These are phyloP conservation scores for Drosophila niveifrons DNA, from an alignment of 2,888 invertebrate species.

Conservation along the genomic window DNA sequence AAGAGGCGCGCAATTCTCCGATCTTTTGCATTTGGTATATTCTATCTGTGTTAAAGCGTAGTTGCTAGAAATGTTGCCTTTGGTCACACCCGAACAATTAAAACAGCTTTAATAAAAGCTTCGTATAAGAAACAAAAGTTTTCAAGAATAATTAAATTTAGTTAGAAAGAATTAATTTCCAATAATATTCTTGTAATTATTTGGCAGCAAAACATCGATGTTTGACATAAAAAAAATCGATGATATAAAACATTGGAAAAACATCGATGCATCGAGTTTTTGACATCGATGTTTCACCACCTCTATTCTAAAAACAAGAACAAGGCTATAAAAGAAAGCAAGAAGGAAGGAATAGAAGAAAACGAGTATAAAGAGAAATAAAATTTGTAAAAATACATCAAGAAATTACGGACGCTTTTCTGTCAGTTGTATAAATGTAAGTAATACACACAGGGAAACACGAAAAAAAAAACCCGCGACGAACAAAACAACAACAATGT, in stretches of 20 bases:
- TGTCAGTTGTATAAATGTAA: conserved; percentile 70
- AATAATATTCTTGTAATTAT: not conserved
- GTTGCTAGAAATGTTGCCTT: no score
- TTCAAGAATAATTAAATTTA: no score
- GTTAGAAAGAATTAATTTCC: not conserved
- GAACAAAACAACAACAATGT: conserved; percentile 56
- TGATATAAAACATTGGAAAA: no score
- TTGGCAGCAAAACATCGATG: not conserved
- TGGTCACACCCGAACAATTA: no score
- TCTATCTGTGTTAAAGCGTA: no score
- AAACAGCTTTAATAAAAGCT: no score
- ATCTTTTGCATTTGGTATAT: no score
- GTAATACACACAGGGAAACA: conserved; percentile 48
- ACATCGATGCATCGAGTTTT: not conserved
- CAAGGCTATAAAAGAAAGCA: conserved; percentile 66
- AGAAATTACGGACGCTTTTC: conserved; percentile 51
- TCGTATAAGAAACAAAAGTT: no score
- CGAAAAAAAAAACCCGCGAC: conserved; percentile 21
- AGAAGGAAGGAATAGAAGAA: not conserved
- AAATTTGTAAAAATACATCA: conserved; percentile 44
- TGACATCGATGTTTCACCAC: not conserved
- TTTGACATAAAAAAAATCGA: no score
- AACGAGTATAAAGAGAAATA: conserved; percentile 36
- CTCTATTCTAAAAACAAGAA: conserved; percentile 48
- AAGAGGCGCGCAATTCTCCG: no score